phyloP scores from a whole-genome alignment of 2,113 vertebrate species.

The Pseudopipra pipra region DNA sequence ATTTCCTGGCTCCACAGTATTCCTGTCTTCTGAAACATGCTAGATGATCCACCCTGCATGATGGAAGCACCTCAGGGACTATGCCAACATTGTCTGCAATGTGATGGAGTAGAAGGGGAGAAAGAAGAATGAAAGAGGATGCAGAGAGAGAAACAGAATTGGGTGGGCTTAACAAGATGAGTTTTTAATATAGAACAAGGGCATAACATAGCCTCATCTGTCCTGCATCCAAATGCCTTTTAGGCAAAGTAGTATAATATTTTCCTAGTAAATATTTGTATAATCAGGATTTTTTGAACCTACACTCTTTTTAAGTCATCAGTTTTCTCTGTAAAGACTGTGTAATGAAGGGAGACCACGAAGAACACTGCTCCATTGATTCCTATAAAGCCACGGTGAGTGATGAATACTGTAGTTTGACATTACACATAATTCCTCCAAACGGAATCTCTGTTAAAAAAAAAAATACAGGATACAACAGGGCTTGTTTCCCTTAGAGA shows the following conservation, averaged over 20 bases:
- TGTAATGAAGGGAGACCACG: conserved; percentile 14
- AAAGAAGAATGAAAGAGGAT: not conserved
- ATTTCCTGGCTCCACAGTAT: not conserved
- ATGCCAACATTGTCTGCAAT: not conserved
- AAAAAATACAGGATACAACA: not conserved
- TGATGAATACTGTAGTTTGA: conserved; percentile 23
- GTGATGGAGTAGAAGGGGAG: not conserved
- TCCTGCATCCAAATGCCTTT: not conserved
- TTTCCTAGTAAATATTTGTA: conserved; percentile 9
- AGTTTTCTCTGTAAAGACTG: conserved; percentile 3
- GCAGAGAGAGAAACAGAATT: not conserved
- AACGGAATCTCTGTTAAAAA: not conserved
- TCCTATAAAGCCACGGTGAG: conserved; percentile 11
- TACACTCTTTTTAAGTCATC: not conserved
- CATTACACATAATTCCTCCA: conserved; percentile 8
- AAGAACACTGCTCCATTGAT: conserved; percentile 59
- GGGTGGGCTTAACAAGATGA: not conserved
- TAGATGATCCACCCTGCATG: not conserved
- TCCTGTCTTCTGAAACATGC: not conserved
- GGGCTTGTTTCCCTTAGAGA: not conserved
- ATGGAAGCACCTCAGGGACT: not conserved
- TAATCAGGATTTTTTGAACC: conserved; percentile 17
- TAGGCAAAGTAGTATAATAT: not conserved
- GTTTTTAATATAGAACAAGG: not conserved
- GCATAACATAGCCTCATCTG: not conserved